Conservation (phyloP, 64 coral and sea anemone species). For the Dendronephthya gigantea region DNA sequence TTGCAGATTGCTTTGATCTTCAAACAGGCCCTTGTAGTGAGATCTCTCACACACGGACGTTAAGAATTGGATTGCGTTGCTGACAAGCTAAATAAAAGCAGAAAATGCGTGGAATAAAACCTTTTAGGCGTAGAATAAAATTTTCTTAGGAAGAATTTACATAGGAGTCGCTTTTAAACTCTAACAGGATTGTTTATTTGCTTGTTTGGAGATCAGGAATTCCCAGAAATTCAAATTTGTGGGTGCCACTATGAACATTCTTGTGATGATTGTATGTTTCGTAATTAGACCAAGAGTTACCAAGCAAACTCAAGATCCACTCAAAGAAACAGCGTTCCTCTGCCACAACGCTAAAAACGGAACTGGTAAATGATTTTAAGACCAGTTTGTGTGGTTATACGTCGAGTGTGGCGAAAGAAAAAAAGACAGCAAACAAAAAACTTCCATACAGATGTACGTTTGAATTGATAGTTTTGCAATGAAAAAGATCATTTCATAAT, state of each 20-base stretch:
- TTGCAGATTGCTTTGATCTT: slow-evolving; percentile 69
- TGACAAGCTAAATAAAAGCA: slow-evolving; percentile 63
- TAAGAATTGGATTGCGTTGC: slow-evolving; percentile 90
- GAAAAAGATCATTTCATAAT: too few species aligned
- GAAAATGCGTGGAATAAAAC: background rate
- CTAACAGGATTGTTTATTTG: too few species aligned
- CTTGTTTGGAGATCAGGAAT: too few species aligned
- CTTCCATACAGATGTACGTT: background rate
- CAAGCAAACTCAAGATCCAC: background rate
- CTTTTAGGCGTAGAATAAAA: background rate
- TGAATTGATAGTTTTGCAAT: too few species aligned
- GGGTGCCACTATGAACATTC: background rate
- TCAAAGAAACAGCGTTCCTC: background rate
- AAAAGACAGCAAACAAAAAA: too few species aligned
- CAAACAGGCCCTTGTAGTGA: slow-evolving; percentile 91
- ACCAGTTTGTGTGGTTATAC: background rate
- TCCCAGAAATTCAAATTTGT: too few species aligned
- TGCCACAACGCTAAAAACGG: background rate
- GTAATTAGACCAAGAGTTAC: background rate
- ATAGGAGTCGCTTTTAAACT: too few species aligned
- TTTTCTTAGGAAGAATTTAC: too few species aligned
- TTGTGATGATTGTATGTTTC: background rate
- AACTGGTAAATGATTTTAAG: background rate
- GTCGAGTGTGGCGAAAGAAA: background rate
- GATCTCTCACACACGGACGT: slow-evolving; percentile 79